Percentiles rank a stretch among this genome's conserved stretches.
Evolutionary conservation across 1,140 invertebrate genomes (phyloP).

Genomic region (Drosophila kepulauana): DNA sequence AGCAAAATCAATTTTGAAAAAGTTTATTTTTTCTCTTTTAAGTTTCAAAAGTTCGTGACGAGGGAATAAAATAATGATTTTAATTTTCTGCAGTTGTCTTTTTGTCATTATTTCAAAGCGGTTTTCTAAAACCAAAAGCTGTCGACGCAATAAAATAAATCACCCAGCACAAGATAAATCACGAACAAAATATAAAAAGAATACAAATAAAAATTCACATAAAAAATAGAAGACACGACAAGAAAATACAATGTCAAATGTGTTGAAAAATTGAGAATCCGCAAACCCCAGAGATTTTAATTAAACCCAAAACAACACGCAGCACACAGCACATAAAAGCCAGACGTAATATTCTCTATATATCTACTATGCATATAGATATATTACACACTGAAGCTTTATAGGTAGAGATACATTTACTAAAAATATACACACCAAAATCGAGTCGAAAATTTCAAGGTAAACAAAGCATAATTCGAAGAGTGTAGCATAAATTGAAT

Average conservation of each 20-base stretch:
- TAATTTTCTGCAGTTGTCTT: too few species aligned
- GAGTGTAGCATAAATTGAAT: slow-evolving; percentile 51
- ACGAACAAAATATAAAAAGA: slow-evolving; percentile 18
- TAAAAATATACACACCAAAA: slow-evolving; percentile 67
- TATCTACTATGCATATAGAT: slow-evolving; percentile 22
- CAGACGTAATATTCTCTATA: slow-evolving; percentile 32
- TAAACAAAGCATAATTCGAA: slow-evolving; percentile 75
- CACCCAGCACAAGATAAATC: slow-evolving; percentile 46
- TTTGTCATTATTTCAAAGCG: too few species aligned
- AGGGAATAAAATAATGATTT: too few species aligned
- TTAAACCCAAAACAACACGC: slow-evolving; percentile 73
- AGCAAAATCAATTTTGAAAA: too few species aligned
- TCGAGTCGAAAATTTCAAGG: slow-evolving; percentile 71
- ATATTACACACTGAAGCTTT: slow-evolving; percentile 29
- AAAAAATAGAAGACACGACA: slow-evolving; percentile 25
- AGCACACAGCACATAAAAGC: slow-evolving; percentile 37
- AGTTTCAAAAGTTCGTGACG: too few species aligned
- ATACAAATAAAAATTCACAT: slow-evolving; percentile 17
- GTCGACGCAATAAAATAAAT: slow-evolving; percentile 53
- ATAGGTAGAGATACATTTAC: slow-evolving; percentile 30
- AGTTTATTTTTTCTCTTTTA: too few species aligned
- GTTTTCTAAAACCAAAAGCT: too few species aligned
- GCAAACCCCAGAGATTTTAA: slow-evolving; percentile 70
- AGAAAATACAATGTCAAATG: slow-evolving; percentile 59
- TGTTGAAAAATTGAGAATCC: slow-evolving; percentile 62